phyloP scores from a whole-genome alignment of 2,113 vertebrate genomes.

The Pelusios castaneus region DNA sequence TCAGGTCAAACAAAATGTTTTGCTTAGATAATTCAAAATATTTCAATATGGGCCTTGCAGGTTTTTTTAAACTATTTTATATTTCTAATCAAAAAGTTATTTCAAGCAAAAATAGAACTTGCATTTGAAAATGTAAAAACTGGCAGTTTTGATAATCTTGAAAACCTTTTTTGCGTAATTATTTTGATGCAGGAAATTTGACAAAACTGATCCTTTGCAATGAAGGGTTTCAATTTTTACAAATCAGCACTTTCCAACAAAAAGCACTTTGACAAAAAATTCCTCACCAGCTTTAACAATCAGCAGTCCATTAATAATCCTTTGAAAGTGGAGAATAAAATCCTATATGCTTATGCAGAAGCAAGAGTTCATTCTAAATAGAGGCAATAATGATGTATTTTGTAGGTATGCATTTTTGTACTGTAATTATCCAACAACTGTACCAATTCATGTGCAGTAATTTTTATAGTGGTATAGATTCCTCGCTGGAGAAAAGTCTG shows the following conservation, averaged over 20 bases:
- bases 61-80: background rate
- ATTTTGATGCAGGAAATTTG: background rate
- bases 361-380: background rate
- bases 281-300: background rate
- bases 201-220: background rate
- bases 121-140: background rate
- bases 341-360: background rate
- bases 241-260: background rate
- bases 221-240: background rate
- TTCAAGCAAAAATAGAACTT: background rate
- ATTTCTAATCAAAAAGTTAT: background rate
- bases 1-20: background rate
- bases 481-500: background rate
- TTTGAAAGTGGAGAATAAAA: background rate
- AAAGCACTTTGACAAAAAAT: background rate
- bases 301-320: constrained; percentile 8
- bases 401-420: background rate
- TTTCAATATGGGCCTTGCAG: background rate
- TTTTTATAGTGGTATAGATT: background rate
- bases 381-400: background rate
- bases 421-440: background rate
- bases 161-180: background rate
- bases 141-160: background rate
- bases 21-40: background rate
- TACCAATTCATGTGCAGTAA: background rate